Evolutionary conservation across 2,888 invertebrate genomes (phyloP), one percentile per base, ranked within the genome.

Genomic region (Acronicta aceris): DNA sequence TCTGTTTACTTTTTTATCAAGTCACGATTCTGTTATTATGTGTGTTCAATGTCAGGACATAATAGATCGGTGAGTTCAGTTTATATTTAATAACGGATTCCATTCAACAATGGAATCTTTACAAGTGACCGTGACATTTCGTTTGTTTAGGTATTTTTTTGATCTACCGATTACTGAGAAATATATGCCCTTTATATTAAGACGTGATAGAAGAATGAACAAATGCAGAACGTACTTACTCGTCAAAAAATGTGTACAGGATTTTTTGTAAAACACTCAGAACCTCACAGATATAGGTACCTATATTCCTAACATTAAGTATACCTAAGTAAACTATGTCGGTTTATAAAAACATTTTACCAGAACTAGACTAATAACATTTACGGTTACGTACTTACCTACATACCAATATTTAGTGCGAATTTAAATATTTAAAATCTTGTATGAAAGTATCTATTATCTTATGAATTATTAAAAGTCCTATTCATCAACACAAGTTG

Each of bases 41-140:
- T 55, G 61, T 78, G 21, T 82, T 82, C 84, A 88, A 87, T 86
- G 85, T 82, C 84, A 84, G 66, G 76, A 62, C 55, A 75, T 71
- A 76, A 75, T 70, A 71, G 69, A 73, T 76, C 67, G 65, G 73
- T 72, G 71, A 64, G 72, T 78, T 80, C 74, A 68, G 76, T 77
- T 81, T 63, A 76, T 63, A 76, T 84, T 84, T 81, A 76, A 82
- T 77, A 79, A 79, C 73, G 57, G 76, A 75, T 81, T 83, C 82
- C 78, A 65, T 58, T 78, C 56, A 76, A 82, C 83, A 81, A 82
- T 79, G 76, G 79, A 80, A 82, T 81, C 79, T 75, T 77, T 62
- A 60, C 60, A 57, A 66, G 48, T 76, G 81, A 65, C 90, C 90
- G 59, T 90, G 90, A 88, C 90, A 89, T 90, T 90, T 88, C 25